A percentile compares a stretch with the other conserved stretches of the same genome.
Evolutionary conservation across 2,888 invertebrate species (phyloP).

Genomic region (Hoplodrina ambigua): DNA sequence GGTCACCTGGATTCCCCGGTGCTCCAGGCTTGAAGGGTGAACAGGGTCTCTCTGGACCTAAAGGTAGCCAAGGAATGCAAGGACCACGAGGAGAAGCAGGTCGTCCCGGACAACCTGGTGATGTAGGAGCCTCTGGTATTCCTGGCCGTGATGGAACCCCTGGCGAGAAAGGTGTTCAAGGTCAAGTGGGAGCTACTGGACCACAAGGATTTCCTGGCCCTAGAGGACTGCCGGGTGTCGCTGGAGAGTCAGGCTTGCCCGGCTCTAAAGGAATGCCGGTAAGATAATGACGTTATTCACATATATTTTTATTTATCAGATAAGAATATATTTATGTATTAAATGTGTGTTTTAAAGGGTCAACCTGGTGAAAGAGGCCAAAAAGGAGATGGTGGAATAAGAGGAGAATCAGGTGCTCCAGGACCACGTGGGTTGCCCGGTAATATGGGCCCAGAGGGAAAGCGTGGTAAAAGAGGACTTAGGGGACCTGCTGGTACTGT

Average conservation of each 20-base stretch:
- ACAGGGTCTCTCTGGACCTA: slow-evolving; percentile 93
- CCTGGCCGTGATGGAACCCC: slow-evolving; percentile 95
- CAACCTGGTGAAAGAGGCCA: slow-evolving; percentile 94
- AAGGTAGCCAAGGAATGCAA: slow-evolving; percentile 95
- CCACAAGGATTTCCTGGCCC: slow-evolving; percentile 96
- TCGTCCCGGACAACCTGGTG: slow-evolving; percentile 94
- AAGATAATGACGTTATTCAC: slow-evolving; percentile 62
- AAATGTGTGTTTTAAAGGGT: slow-evolving; percentile 88
- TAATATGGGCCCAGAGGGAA: slow-evolving; percentile 93
- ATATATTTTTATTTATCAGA: not conserved
- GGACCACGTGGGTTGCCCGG: slow-evolving; percentile 95
- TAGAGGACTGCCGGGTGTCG: slow-evolving; percentile 93
- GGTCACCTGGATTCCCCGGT: slow-evolving; percentile 96
- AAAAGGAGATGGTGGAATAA: slow-evolving; percentile 94
- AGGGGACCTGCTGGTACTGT: slow-evolving; percentile 93
- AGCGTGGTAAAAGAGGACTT: slow-evolving; percentile 95
- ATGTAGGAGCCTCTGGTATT: slow-evolving; percentile 93
- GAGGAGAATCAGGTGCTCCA: slow-evolving; percentile 93
- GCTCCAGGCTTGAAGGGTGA: slow-evolving; percentile 95
- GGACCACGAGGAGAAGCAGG: slow-evolving; percentile 95
- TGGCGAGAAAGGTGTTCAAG: slow-evolving; percentile 95
- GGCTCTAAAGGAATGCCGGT: slow-evolving; percentile 95
- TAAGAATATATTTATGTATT: no score
- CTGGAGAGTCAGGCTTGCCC: slow-evolving; percentile 93
- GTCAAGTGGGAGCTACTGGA: slow-evolving; percentile 93